Percentiles rank a stretch among this genome's conserved stretches.
phyloP scores from a whole-genome alignment of 2,113 vertebrate species.

The Charadrius vociferus region DNA sequence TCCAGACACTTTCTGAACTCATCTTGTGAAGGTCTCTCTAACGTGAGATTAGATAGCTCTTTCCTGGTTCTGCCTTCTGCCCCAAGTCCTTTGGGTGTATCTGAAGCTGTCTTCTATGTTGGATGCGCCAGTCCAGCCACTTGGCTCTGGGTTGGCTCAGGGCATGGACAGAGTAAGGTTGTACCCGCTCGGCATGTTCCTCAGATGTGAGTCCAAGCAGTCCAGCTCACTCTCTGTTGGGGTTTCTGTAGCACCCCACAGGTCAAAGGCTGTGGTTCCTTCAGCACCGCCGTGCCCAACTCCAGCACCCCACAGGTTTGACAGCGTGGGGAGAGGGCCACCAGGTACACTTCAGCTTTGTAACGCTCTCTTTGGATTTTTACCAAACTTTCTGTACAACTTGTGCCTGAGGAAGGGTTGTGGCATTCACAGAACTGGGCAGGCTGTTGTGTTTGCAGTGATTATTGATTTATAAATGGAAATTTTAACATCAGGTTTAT shows the following conservation, averaged over 20 bases:
- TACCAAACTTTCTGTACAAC: neutral
- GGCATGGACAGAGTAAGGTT: neutral
- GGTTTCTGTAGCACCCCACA: neutral
- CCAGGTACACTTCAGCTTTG: neutral
- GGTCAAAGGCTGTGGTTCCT: neutral
- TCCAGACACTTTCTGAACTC: neutral
- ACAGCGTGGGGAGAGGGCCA: rapidly evolving
- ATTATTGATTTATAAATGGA: constrained; percentile 33
- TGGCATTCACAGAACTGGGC: neutral
- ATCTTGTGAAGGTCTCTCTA: neutral
- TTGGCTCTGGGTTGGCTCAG: neutral
- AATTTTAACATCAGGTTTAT: neutral
- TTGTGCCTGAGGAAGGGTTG: neutral
- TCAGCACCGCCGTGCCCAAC: neutral
- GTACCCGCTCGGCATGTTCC: neutral
- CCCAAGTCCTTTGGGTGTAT: neutral
- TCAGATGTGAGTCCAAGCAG: rapidly evolving
- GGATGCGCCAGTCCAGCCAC: neutral
- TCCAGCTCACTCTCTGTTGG: neutral
- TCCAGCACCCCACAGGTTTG: neutral
- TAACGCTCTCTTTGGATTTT: rapidly evolving
- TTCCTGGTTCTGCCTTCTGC: neutral
- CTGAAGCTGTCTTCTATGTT: neutral
- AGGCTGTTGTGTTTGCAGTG: neutral
- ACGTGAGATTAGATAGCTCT: neutral